Evolutionary conservation across 2,797 vertebrate genomes (phyloP), one percentile per base, ranked within the genome.

Genomic region (Pseudopleuronectes americanus): DNA sequence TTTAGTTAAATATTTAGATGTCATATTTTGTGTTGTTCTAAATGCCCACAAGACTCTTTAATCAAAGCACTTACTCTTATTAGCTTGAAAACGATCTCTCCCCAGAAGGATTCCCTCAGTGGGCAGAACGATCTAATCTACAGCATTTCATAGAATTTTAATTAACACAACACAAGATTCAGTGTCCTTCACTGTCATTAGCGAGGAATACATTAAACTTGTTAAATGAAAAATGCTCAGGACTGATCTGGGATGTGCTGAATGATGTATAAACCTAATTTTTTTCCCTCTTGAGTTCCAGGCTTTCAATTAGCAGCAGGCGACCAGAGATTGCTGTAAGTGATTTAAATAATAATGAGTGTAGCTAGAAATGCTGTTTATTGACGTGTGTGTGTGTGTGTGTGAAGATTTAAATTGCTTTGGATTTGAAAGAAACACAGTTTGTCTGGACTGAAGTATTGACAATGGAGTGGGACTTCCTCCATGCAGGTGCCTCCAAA

Each of bases 111-210:
- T 65, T 43, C 54, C 62, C 62, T 63, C 41, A 23, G 48, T 64
- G 80, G 55, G 72, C 23, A 19, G 74, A 75, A 64, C 58, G 21
- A 65, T 79, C 85, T 77, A n/a, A 80, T 85, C 61, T 41, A 26
- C 68, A 74, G 14, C 60, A 54, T 85, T 83, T 85, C 65, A 61
- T 59, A 43, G 69, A 66, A 55, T 71, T 88, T 82, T 89, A 89
- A 90, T 87, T 82, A 87, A 74, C 76, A 68, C 59, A 77, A 68
- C 80, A 77, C 61, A 81, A 62, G 68, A 80, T 74, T 67, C 75
- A 23, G 68, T 62, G 85, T 83, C 82, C 78, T 84, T 80, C 73
- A 77, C 61, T 73, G 79, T 84, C 77, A 86, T 90, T 86, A 84
- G 68, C 38, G 2, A 70, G 71, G 70, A 87, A 80, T 76, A 77